Percentiles rank a stretch among this genome's conserved stretches.
Evolutionary conservation across 30 jellyfish, hydroid and myxozoan species (phyloP).

Genomic region (Hydractinia echinata): DNA sequence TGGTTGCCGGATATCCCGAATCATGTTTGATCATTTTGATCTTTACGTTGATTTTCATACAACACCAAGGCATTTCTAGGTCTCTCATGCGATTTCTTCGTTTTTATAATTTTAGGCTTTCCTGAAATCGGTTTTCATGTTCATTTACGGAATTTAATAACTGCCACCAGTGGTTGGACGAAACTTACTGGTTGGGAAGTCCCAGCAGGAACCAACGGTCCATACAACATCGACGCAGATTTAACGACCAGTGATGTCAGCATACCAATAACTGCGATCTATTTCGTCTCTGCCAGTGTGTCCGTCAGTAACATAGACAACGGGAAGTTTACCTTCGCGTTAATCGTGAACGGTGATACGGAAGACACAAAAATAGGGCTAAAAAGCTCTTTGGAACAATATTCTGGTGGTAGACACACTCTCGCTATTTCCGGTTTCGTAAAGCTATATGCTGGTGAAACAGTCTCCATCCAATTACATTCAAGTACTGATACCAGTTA

Average conservation of each 20-base stretch:
- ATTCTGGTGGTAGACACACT: conserved; percentile 52
- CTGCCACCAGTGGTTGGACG: conserved; percentile 45
- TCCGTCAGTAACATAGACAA: conserved; percentile 30
- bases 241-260: conserved; percentile 41
- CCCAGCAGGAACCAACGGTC: conserved; percentile 57
- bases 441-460: conserved; percentile 78
- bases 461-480: conserved; percentile 43
- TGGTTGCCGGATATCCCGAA: no score
- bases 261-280: conserved; percentile 67
- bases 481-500: conserved; percentile 44
- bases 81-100: no score
- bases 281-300: conserved; percentile 57
- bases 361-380: conserved; percentile 37
- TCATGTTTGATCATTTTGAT: no score
- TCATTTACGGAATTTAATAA: conserved; percentile 27
- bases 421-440: conserved; percentile 63
- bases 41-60: no score
- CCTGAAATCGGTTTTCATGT: conserved; percentile 85
- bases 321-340: conserved; percentile 53
- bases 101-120: conserved; percentile 42
- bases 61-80: no score
- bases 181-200: conserved; percentile 66
- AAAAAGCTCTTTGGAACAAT: conserved; percentile 36
- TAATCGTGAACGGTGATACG: conserved; percentile 43
- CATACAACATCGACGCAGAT: conserved; percentile 61